Conservation (phyloP, 2,888 invertebrate genomes). For the Microctonus hyperodae region DNA sequence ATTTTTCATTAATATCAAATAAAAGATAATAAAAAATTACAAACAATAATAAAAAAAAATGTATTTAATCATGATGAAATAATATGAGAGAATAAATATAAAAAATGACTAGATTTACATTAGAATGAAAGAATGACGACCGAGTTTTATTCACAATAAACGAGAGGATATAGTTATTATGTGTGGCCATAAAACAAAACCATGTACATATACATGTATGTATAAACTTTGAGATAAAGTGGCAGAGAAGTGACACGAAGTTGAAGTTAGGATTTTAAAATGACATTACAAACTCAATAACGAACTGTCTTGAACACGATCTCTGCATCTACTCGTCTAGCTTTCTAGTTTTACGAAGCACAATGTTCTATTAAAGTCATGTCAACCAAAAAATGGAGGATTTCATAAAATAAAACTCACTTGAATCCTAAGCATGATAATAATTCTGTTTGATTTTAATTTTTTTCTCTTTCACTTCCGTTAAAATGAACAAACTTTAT, state of each 20-base stretch:
- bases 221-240: not conserved
- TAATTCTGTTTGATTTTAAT: not conserved
- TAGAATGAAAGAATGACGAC: not conserved
- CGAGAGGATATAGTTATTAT: constrained; percentile 22
- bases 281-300: not conserved
- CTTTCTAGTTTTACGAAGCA: not conserved
- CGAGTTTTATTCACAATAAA: constrained; percentile 33
- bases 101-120: not conserved
- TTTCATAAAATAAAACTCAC: not conserved
- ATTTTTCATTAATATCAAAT: no score
- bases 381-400: not conserved
- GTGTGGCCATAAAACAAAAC: constrained; percentile 11
- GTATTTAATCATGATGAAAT: not conserved
- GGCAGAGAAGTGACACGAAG: not conserved
- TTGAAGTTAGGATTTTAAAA: not conserved
- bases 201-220: not conserved
- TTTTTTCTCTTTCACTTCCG: not conserved
- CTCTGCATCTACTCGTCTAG: not conserved
- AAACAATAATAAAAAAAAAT: no score
- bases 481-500: not conserved
- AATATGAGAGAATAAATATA: not conserved
- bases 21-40: no score
- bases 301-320: not conserved
- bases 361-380: not conserved
- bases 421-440: not conserved